A percentile compares a stretch with the other conserved stretches of the same genome.
Conservation (phyloP, 2,113 vertebrate genomes). For the Cinclus mexicanus region DNA sequence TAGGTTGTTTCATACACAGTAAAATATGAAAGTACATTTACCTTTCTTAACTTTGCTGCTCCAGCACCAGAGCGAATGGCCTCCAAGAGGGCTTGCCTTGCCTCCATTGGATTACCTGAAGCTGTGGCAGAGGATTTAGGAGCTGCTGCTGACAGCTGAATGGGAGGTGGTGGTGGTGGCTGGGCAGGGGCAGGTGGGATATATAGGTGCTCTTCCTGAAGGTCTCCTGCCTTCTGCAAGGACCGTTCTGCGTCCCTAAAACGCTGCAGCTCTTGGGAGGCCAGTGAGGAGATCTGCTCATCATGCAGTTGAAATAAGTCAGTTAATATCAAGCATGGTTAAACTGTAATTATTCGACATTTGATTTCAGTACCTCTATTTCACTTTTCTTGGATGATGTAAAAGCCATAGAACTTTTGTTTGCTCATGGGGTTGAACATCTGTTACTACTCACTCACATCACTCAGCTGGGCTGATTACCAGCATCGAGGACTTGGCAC, state of each 20-base stretch:
- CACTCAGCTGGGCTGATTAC: constrained; percentile 27
- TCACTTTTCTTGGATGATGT: background rate
- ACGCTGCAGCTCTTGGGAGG: constrained; percentile 80
- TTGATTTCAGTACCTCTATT: background rate
- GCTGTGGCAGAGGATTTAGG: background rate
- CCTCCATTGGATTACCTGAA: constrained; percentile 53
- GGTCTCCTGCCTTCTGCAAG: background rate
- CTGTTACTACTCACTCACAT: constrained; percentile 33
- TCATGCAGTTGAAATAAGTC: background rate
- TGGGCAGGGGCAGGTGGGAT: constrained; percentile 15
- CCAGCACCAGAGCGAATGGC: constrained; percentile 91
- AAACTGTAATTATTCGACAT: background rate
- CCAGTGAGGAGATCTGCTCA: constrained; percentile 82
- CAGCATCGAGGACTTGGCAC: constrained; percentile 24
- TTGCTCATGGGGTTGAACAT: constrained; percentile 31
- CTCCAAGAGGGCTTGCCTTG: constrained; percentile 87
- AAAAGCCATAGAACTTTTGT: background rate
- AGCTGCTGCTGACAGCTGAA: constrained; percentile 13
- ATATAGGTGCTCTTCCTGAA: background rate
- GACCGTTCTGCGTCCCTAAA: constrained; percentile 43
- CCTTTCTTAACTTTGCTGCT: constrained; percentile 89
- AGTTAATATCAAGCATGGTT: background rate
- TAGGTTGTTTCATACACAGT: background rate
- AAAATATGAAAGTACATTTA: constrained; percentile 37
- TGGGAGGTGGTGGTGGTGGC: constrained; percentile 12